These are phyloP conservation scores for Heliconius hermathena DNA, from an alignment of 1,140 invertebrate species.

Conservation along the genomic window DNA sequence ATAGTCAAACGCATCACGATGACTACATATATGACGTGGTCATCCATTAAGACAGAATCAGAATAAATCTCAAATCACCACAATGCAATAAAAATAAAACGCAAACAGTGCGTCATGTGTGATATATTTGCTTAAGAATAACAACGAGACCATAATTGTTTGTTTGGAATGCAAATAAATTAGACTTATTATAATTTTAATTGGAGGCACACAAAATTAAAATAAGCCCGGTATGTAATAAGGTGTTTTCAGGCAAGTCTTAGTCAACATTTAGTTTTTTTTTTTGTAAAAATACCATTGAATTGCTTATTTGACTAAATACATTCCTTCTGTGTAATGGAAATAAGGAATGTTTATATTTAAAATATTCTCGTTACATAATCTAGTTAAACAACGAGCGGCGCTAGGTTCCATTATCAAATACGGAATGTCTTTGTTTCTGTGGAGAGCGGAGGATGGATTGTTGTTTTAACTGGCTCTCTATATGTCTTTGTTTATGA, in stretches of 20 bases:
- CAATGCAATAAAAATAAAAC: slow-evolving; percentile 18
- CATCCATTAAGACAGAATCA: slow-evolving; percentile 19
- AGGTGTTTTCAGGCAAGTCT: background rate
- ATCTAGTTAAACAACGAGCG: background rate
- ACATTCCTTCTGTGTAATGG: background rate
- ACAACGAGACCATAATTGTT: slow-evolving; percentile 10
- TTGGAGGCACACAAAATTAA: slow-evolving; percentile 1
- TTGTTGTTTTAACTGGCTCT: background rate
- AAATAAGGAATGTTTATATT: background rate
- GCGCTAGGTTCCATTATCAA: background rate
- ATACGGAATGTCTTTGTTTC: background rate
- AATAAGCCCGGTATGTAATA: background rate
- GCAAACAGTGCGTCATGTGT: slow-evolving; percentile 27
- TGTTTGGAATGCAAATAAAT: slow-evolving; percentile 31
- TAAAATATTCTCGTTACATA: background rate
- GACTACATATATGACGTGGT: slow-evolving; percentile 8
- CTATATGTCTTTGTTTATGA: no score
- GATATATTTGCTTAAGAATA: slow-evolving; percentile 16
- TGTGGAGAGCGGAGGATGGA: background rate
- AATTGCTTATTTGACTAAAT: background rate
- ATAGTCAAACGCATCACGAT: slow-evolving; percentile 5
- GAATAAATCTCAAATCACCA: slow-evolving; percentile 18
- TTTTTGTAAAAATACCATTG: background rate
- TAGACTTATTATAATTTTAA: slow-evolving; percentile 21
- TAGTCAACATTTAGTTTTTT: background rate